A percentile compares a stretch with the other conserved stretches of the same genome.
phyloP scores from a whole-genome alignment of 1,140 invertebrate species.

The Trachelipus rathkii region DNA sequence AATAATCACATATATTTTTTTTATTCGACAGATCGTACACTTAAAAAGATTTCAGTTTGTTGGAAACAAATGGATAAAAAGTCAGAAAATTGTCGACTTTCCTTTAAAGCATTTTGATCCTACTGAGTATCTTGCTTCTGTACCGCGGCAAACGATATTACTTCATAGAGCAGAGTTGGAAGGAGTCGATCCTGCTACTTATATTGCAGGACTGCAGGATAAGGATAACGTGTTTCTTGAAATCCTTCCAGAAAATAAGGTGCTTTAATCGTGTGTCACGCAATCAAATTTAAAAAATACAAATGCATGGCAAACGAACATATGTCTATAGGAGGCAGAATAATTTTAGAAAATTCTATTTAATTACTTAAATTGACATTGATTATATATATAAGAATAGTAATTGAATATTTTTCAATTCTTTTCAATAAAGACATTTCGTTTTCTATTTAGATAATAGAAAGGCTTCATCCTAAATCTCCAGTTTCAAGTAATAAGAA shows the following conservation, averaged over 20 bases:
- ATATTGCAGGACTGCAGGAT: constrained; percentile 28
- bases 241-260: constrained; percentile 40
- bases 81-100: constrained; percentile 84
- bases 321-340: too few relatives aligned
- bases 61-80: constrained; percentile 87
- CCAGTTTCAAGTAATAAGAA: too few relatives aligned
- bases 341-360: too few relatives aligned
- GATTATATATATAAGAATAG: too few relatives aligned
- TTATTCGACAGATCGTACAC: constrained; percentile 71
- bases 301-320: too few relatives aligned
- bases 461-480: too few relatives aligned
- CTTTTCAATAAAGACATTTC: too few relatives aligned
- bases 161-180: constrained; percentile 41
- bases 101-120: constrained; percentile 78
- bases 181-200: constrained; percentile 30
- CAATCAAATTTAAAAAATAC: too few relatives aligned
- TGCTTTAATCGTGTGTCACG: too few relatives aligned
- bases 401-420: too few relatives aligned
- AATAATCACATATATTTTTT: neutral
- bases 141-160: constrained; percentile 66
- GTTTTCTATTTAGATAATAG: too few relatives aligned
- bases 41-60: constrained; percentile 84
- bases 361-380: too few relatives aligned
- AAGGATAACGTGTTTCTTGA: constrained; percentile 38
- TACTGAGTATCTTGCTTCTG: constrained; percentile 68